These are phyloP conservation scores for Lathamus discolor DNA, from an alignment of 2,113 vertebrate genomes.

Conservation along the genomic window DNA sequence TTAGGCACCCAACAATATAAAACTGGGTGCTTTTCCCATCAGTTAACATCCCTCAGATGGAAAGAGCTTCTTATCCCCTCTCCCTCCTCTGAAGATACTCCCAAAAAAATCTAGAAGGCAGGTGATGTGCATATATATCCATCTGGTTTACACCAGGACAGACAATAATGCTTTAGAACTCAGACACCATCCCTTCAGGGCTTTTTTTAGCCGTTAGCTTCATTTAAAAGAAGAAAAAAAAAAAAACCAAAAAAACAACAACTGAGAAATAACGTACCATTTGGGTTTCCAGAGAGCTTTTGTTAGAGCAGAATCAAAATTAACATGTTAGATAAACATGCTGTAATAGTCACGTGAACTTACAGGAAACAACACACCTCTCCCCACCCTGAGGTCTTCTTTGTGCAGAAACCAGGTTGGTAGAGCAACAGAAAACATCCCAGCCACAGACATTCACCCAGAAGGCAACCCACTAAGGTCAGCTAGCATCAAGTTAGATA, in stretches of 20 bases:
- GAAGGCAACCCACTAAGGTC: background rate
- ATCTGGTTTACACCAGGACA: background rate
- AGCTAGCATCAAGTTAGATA: background rate
- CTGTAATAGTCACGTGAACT: background rate
- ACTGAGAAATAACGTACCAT: background rate
- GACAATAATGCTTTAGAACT: background rate
- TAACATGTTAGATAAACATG: background rate
- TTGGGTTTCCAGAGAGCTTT: background rate
- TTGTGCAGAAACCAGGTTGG: constrained; percentile 8
- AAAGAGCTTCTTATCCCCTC: background rate
- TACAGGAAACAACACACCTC: background rate
- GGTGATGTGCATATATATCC: background rate
- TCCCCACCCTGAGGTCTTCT: background rate
- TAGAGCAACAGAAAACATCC: constrained; percentile 16
- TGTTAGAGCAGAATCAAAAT: background rate
- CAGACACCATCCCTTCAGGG: background rate
- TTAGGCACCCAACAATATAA: background rate
- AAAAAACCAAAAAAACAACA: background rate
- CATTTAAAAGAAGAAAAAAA: background rate
- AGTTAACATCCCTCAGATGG: background rate
- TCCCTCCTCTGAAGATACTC: background rate
- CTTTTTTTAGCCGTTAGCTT: background rate
- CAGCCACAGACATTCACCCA: background rate
- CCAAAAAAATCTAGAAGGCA: background rate
- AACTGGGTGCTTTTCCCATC: background rate